phyloP scores from a whole-genome alignment of 2,888 invertebrate species.

The Eilema caniola region DNA sequence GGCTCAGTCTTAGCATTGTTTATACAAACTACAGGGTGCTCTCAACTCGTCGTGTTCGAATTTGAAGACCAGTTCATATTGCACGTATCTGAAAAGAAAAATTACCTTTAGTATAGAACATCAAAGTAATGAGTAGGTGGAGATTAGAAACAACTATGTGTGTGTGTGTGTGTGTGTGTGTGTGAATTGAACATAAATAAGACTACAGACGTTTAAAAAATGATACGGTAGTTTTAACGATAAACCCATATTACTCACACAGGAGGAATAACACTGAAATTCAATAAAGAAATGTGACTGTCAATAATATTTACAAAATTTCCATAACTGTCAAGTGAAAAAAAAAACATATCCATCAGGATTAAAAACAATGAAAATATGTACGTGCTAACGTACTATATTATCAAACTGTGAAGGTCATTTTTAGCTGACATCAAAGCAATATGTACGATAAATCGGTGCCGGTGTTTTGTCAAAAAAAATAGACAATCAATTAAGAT shows the following conservation, averaged over 20 bases:
- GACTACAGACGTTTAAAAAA: too few species aligned
- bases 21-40: slow-evolving; percentile 34
- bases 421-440: slow-evolving; percentile 68
- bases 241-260: too few species aligned
- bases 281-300: not conserved
- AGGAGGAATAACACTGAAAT: not conserved
- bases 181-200: too few species aligned
- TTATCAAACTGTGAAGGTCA: slow-evolving; percentile 42
- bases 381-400: slow-evolving; percentile 33
- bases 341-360: slow-evolving; percentile 6
- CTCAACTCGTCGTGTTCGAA: slow-evolving; percentile 50
- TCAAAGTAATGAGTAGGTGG: too few species aligned
- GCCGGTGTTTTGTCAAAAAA: slow-evolving; percentile 77
- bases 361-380: slow-evolving; percentile 13
- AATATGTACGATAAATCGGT: slow-evolving; percentile 48
- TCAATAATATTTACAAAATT: not conserved
- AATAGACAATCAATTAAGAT: slow-evolving; percentile 85
- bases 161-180: too few species aligned
- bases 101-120: not conserved
- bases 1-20: slow-evolving; percentile 65
- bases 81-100: slow-evolving; percentile 72
- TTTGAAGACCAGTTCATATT: slow-evolving; percentile 64
- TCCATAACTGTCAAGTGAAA: not conserved
- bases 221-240: too few species aligned
- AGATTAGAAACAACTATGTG: too few species aligned